phyloP scores from a whole-genome alignment of 2,113 vertebrate genomes.

The Percina caprodes region DNA sequence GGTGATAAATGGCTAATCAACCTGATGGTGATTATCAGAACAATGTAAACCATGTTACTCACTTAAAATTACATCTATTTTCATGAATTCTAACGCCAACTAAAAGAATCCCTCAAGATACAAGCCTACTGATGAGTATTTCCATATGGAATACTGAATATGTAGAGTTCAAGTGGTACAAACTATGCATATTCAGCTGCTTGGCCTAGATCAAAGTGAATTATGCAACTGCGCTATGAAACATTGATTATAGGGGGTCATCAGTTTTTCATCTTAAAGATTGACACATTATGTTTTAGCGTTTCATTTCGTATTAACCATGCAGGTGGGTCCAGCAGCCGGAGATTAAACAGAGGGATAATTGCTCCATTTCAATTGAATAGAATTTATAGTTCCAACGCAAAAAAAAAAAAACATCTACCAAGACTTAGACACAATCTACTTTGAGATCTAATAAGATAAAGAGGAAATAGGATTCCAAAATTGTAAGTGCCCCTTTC shows the following conservation, averaged over 20 bases:
- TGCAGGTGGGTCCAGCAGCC: conserved; percentile 7
- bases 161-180: conserved; percentile 53
- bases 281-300: conserved; percentile 31
- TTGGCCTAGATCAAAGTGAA: conserved; percentile 64
- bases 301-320: conserved; percentile 6
- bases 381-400: background rate
- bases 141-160: conserved; percentile 30
- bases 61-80: conserved; percentile 27
- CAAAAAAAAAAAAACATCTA: background rate
- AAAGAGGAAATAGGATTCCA: conserved; percentile 1
- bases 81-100: conserved; percentile 13
- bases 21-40: conserved; percentile 22
- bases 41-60: conserved; percentile 27
- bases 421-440: background rate
- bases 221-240: conserved; percentile 64
- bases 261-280: conserved; percentile 52
- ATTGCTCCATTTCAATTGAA: conserved; percentile 10
- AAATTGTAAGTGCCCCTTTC: conserved; percentile 10
- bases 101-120: conserved; percentile 9
- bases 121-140: conserved; percentile 2
- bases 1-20: conserved; percentile 38
- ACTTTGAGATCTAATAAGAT: conserved; percentile 5
- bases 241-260: conserved; percentile 56
- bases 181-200: conserved; percentile 60
- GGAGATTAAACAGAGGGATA: conserved; percentile 25